phyloP scores from a whole-genome alignment of 2,113 vertebrate genomes.

The Scartelaos histophorus region DNA sequence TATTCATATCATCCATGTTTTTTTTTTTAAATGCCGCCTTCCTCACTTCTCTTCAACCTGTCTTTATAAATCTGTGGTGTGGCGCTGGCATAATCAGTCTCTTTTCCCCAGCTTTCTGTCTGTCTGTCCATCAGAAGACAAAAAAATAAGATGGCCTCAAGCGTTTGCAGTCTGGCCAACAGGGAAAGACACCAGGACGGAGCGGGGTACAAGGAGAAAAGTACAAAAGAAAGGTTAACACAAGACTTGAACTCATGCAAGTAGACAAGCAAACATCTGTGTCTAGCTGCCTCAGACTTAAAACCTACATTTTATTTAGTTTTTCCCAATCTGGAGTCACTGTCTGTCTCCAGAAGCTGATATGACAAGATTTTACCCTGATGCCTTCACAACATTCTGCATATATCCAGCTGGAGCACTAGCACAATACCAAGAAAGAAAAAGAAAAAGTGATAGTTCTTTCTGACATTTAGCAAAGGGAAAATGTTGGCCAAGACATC shows the following conservation, averaged over 20 bases:
- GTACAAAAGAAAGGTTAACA: conserved; percentile 51
- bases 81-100: conserved; percentile 66
- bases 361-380: neutral
- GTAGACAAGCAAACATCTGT: conserved; percentile 34
- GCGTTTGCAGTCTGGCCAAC: conserved; percentile 83
- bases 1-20: conserved; percentile 74
- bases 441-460: neutral
- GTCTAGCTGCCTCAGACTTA: conserved; percentile 19
- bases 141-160: conserved; percentile 81
- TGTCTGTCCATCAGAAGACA: conserved; percentile 68
- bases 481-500: neutral
- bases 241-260: conserved; percentile 44
- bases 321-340: neutral
- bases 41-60: conserved; percentile 50
- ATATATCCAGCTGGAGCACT: neutral
- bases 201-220: conserved; percentile 41
- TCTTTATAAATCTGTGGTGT: conserved; percentile 49
- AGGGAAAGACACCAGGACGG: conserved; percentile 64
- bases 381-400: neutral
- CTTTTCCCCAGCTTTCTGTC: conserved; percentile 32
- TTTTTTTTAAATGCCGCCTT: conserved; percentile 51
- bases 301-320: neutral
- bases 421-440: neutral
- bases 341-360: neutral
- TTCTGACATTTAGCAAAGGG: neutral